phyloP scores from a whole-genome alignment of 2,797 vertebrate genomes.

The Platyrinchus mystaceus region DNA sequence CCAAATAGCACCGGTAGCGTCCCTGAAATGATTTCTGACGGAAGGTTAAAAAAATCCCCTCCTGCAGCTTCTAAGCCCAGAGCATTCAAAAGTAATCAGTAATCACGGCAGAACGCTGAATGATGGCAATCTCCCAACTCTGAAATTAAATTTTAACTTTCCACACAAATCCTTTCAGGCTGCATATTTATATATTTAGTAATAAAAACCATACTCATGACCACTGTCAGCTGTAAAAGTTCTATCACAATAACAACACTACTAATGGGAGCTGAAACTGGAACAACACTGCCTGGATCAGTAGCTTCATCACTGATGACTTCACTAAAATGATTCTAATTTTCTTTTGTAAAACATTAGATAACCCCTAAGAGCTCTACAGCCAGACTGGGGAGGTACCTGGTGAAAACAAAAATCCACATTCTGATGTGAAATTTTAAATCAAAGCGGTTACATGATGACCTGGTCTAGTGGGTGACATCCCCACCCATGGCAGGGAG shows the following conservation, averaged over 20 bases:
- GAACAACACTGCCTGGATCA: not conserved
- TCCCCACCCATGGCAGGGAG: not conserved
- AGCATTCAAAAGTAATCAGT: constrained; percentile 18
- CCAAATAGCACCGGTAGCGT: not conserved
- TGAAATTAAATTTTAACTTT: constrained; percentile 56
- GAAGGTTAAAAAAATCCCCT: not conserved
- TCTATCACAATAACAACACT: not conserved
- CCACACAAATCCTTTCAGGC: constrained; percentile 39
- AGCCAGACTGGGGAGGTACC: not conserved
- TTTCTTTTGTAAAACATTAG: not conserved
- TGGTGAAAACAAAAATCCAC: not conserved
- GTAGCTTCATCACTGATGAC: not conserved
- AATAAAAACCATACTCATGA: constrained; percentile 53
- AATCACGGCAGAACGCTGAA: not conserved
- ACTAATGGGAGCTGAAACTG: constrained; percentile 37
- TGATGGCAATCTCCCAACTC: constrained; percentile 39
- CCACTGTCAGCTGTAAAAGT: constrained; percentile 18
- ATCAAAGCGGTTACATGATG: not conserved
- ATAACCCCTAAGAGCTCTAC: not conserved
- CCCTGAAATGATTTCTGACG: not conserved
- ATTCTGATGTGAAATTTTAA: not conserved
- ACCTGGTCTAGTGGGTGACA: not conserved
- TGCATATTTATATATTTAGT: constrained; percentile 34
- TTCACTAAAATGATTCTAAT: not conserved
- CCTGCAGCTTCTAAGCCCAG: not conserved